A percentile compares a stretch with the other conserved stretches of the same genome.
Evolutionary conservation across 2,888 invertebrate genomes (phyloP).

Genomic region (Encarsia formosa): DNA sequence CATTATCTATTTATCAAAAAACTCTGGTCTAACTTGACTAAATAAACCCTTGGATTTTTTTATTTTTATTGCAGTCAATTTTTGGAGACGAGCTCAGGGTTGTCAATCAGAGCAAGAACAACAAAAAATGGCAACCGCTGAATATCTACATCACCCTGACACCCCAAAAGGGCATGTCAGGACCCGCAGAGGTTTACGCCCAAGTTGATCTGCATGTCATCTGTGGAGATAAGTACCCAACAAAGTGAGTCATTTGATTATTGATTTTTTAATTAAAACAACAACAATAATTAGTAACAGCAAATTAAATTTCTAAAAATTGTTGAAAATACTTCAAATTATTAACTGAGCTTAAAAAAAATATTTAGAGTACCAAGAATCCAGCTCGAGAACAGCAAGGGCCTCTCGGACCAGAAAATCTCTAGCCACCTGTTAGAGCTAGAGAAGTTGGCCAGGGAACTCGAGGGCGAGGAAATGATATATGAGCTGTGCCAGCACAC

Average conservation of each 20-base stretch:
- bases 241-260: conserved; percentile 60
- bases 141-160: conserved; percentile 69
- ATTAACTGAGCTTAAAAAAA: background rate
- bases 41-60: background rate
- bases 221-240: conserved; percentile 75
- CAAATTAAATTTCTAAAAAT: background rate
- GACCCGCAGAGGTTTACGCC: conserved; percentile 63
- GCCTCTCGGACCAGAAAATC: conserved; percentile 70
- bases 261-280: background rate
- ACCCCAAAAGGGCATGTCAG: conserved; percentile 73
- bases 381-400: conserved; percentile 69
- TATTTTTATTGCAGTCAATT: conserved; percentile 60
- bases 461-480: conserved; percentile 82
- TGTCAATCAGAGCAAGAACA: conserved; percentile 58
- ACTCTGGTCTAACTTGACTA: background rate
- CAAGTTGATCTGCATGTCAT: conserved; percentile 71
- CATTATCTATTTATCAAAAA: conserved; percentile 2
- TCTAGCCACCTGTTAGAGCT: conserved; percentile 61
- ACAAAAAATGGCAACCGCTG: conserved; percentile 69
- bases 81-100: conserved; percentile 69
- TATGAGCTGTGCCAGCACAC: conserved; percentile 76
- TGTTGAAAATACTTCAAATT: conserved; percentile 2
- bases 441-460: conserved; percentile 55
- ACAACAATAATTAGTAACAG: background rate
- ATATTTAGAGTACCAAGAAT: conserved; percentile 65